These are phyloP conservation scores for Sebastes fasciatus DNA, from an alignment of 2,113 vertebrate genomes.

Conservation along the genomic window DNA sequence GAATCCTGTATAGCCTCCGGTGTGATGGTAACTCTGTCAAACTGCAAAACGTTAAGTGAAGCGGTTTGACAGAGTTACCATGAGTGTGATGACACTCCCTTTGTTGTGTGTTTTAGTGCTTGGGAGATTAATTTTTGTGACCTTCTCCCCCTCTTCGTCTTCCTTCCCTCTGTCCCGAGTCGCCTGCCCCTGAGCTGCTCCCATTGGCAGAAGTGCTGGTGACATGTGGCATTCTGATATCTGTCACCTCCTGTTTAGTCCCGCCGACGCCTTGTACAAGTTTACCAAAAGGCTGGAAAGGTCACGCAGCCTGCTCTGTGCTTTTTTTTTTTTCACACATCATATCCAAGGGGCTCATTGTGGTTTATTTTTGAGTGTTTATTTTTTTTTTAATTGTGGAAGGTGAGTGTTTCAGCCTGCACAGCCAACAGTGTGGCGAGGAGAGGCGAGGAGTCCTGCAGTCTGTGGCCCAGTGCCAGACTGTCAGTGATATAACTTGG, in stretches of 20 bases:
- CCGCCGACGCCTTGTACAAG: constrained; percentile 61
- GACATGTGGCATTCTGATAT: constrained; percentile 81
- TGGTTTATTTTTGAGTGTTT: constrained; percentile 61
- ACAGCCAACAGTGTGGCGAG: constrained; percentile 23
- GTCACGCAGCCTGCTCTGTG: constrained; percentile 73
- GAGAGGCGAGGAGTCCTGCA: constrained; percentile 23
- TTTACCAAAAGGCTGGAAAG: constrained; percentile 81
- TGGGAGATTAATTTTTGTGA: constrained; percentile 40
- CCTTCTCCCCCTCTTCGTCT: constrained; percentile 45
- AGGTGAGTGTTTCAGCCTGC: constrained; percentile 36
- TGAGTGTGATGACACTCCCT: constrained; percentile 30
- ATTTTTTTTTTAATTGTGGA: constrained; percentile 33
- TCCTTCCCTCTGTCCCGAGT: constrained; percentile 36
- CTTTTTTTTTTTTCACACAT: constrained; percentile 54
- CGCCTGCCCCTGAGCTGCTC: constrained; percentile 66
- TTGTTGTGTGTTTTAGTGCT: constrained; percentile 30
- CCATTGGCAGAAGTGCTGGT: constrained; percentile 65
- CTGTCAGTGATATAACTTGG: constrained; percentile 40
- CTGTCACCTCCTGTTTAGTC: constrained; percentile 80
- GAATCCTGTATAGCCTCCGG: neutral
- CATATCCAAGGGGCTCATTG: constrained; percentile 68
- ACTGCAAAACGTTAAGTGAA: constrained; percentile 40
- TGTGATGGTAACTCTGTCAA: constrained; percentile 39
- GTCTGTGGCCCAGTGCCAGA: constrained; percentile 53
- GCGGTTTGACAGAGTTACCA: neutral